Base-by-base conservation (phyloP, 2,797 vertebrate genomes). In the Pyrocephalus nanus region DNA sequence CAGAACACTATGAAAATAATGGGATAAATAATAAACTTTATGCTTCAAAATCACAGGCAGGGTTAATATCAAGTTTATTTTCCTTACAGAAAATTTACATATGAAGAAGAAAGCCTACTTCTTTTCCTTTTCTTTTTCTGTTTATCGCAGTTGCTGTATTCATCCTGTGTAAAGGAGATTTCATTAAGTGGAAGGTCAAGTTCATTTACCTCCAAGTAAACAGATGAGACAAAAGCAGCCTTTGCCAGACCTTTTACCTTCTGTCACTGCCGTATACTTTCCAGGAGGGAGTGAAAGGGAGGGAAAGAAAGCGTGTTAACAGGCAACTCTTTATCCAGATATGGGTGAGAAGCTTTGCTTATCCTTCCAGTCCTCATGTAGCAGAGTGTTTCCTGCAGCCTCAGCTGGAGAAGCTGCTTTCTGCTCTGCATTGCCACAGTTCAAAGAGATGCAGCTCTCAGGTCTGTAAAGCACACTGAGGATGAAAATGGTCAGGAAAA, bases 391-490 rank as follows among this genome's bases (percentile, higher is more conserved):
- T 74, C 74, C 71, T 74, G 34, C 71, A 95, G 36, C 65, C 89
- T 91, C 78, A 80, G 50, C 57, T 91, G 84, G 84, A 91, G 88
- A 83, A 93, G 26, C 65, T 65, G 38, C 81, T 93, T 94, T 93
- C 84, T 89, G 53, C 57, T 89, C 74, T 82, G 60, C 64, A 18
- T 86, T 89, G 34, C 70, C 61, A 76, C 40, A 69, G 40, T 93
- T 92, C 61, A 93, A 75, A 93, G 75, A 71, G 23, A 77, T 84
- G 67, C 47, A 75, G 48, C 32, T 91, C 61, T 92, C 61, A 74
- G 65, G 74, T 92, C 80, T 87, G 71, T 60, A 82, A 93, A 94
- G 80, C 45, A 64, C 53, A 57, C 0, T 27, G 65, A 93, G 77
- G 62, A 85, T 91, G 47, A 88, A 95, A 82, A 90, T 45, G 40